These are phyloP conservation scores for Azemiops feae DNA, from an alignment of 2,113 vertebrate species.

Conservation along the genomic window DNA sequence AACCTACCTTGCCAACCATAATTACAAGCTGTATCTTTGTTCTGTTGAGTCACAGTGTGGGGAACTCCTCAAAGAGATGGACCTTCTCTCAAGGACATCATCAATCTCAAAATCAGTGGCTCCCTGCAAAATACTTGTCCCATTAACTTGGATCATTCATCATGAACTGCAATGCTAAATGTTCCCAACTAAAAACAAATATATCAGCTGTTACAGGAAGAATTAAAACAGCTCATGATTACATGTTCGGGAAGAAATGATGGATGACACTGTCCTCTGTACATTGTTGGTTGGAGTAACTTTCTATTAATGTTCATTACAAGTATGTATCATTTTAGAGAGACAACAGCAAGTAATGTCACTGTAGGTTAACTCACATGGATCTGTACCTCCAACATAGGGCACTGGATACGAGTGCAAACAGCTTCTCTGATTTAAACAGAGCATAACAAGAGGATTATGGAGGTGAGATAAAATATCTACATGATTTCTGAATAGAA, in stretches of 20 bases:
- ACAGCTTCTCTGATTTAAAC: neutral
- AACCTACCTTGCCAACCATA: slow-evolving; percentile 46
- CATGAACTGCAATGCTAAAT: neutral
- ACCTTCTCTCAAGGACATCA: slow-evolving; percentile 59
- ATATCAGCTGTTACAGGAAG: neutral
- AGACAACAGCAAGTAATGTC: neutral
- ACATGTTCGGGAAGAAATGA: neutral
- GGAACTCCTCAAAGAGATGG: slow-evolving; percentile 48
- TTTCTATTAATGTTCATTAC: neutral
- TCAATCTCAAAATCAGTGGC: slow-evolving; percentile 67
- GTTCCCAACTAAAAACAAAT: slow-evolving; percentile 9
- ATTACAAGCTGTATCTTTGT: slow-evolving; percentile 47
- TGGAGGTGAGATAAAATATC: neutral
- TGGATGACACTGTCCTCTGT: neutral
- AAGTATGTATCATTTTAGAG: neutral
- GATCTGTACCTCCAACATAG: neutral
- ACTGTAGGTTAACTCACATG: neutral
- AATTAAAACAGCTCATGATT: neutral
- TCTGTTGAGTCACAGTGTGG: slow-evolving; percentile 3
- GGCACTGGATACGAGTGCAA: neutral
- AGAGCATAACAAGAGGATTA: neutral
- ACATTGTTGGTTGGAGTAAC: neutral
- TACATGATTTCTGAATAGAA: neutral
- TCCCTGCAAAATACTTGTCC: slow-evolving; percentile 62
- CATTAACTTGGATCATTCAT: neutral